Base-by-base conservation (phyloP, 2,113 vertebrate genomes). In the Galeopterus variegatus region DNA sequence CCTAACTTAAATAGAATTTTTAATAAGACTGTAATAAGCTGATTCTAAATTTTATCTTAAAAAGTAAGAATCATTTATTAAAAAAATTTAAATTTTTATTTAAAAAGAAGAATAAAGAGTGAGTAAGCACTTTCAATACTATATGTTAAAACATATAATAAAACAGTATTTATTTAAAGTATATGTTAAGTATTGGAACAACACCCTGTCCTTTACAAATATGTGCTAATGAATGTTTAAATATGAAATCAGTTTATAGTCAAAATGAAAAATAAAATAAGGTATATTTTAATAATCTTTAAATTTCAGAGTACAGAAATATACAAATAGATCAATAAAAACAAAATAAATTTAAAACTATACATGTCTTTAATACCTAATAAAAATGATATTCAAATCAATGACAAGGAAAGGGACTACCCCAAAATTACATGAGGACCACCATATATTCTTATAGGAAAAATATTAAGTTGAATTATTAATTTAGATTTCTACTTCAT, bases 381-480 rank as follows among this genome's bases (percentile, higher is more conserved):
- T 64, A 85, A 72, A 48, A 77, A 4, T n/a, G 52, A 85, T 72
- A 85, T 21, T 72, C 18, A 89, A 81, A 54, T 82, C 48, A 93
- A 24, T 94, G 58, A 18, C 26, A 19, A 86, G 33, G 81, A 94
- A 89, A 86, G 89, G 36, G 9, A 92, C 24, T 45, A 54, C 19
- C 85, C 18, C 76, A 92, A 77, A 73, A 54, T 80, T 41, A 48
- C 36, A 88, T 64, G 2, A 85, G 6, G 9, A 45, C 70, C 36
- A 73, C 3, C 23, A 7, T 12, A 48, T 89, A 36, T 41, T 96
- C 62, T 81, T 73, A 31, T 28, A 83, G 31, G 7, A 5, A 80
- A 93, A 80, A 90, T 80, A 93, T n/a, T 84, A 81, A 50, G 24
- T 24, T 90, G 52, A 90, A 79, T 62, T 77, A 31, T 69, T 85